Evolutionary conservation across 2,888 invertebrate genomes (phyloP), one percentile per base, ranked within the genome.

Genomic region (Machimus rusticus): DNA sequence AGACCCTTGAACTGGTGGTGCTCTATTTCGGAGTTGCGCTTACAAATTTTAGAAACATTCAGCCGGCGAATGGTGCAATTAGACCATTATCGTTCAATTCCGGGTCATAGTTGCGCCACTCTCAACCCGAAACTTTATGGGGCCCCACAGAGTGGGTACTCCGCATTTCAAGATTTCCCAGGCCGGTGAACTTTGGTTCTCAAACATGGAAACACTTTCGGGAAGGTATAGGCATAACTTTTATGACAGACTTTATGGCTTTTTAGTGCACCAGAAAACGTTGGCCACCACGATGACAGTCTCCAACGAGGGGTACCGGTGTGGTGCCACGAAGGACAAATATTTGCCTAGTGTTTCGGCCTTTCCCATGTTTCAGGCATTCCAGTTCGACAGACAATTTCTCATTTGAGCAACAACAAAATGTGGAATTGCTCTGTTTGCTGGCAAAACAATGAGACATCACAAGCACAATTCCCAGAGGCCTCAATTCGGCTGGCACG

Each of bases 161-260:
- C 12, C 28, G 57, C 37, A 37, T 34, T 14, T 31, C 12, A 76
- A 34, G n/a, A 37, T 34, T 76, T 76, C 76, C 76, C 76, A 66
- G 66, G 66, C 66, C 66, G 28, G 28, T 66, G 66, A 66, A 66
- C 28, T 19, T 76, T 39, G 39, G 76, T 31, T 16, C n/a, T 37
- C 76, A 76, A 57, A 82, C 57, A 57, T 51, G 82, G 31, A 82
- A 82, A 28, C 19, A 57, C 82, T 66, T 57, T 82, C 19, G 82
- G 19, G 57, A 31, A 82, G 82, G 82, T 82, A 31, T 31, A 39
- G 39, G 39, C 39, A 55, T 19, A 82, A 82, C 57, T 82, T 82
- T 82, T 82, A 82, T 66, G 55, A 37, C 55, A 37, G 57, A 55
- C 57, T 82, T 82, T 82, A 82, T 82, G 82, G 57, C 39, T 34